Percentiles rank a stretch among this genome's conserved stretches.
Conservation (phyloP, 1,140 invertebrate genomes). For the Drosophila micromelanica region DNA sequence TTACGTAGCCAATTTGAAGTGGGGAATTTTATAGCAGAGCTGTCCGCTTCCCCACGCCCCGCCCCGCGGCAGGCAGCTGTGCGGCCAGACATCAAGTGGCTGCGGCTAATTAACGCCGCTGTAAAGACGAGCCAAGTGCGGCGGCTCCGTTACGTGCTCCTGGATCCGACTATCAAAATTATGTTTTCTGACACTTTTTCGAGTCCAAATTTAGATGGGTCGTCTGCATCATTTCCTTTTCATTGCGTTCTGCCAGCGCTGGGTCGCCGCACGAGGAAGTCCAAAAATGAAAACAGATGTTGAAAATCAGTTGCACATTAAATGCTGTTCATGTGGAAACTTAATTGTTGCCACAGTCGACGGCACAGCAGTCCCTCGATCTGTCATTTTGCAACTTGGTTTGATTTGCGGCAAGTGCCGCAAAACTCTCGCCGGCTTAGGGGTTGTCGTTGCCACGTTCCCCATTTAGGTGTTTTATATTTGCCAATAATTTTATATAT, state of each 20-base stretch:
- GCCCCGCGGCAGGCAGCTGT: constrained; percentile 25
- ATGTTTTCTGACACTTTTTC: constrained; percentile 70
- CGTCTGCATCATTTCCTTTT: constrained; percentile 73
- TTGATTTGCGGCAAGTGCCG: constrained; percentile 54
- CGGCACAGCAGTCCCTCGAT: constrained; percentile 36
- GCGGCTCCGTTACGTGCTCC: constrained; percentile 47
- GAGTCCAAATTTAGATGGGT: constrained; percentile 69
- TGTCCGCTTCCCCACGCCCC: neutral
- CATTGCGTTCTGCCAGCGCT: constrained; percentile 47
- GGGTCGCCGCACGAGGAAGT: constrained; percentile 45
- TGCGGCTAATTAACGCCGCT: constrained; percentile 79
- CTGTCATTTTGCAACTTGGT: constrained; percentile 53
- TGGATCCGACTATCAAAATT: constrained; percentile 50
- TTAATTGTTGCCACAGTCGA: constrained; percentile 77
- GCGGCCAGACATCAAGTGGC: constrained; percentile 66
- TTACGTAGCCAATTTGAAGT: constrained; percentile 54
- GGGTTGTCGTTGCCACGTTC: constrained; percentile 36
- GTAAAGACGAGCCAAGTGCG: constrained; percentile 50
- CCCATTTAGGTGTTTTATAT: constrained; percentile 43
- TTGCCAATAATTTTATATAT: constrained; percentile 46
- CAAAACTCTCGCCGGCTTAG: neutral
- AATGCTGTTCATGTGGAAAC: constrained; percentile 81
- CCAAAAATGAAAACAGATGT: constrained; percentile 83
- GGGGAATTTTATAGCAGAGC: constrained; percentile 34
- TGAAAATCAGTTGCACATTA: constrained; percentile 83